Base-by-base conservation (phyloP, 2,797 vertebrate species). In the Buceros bicornis region DNA sequence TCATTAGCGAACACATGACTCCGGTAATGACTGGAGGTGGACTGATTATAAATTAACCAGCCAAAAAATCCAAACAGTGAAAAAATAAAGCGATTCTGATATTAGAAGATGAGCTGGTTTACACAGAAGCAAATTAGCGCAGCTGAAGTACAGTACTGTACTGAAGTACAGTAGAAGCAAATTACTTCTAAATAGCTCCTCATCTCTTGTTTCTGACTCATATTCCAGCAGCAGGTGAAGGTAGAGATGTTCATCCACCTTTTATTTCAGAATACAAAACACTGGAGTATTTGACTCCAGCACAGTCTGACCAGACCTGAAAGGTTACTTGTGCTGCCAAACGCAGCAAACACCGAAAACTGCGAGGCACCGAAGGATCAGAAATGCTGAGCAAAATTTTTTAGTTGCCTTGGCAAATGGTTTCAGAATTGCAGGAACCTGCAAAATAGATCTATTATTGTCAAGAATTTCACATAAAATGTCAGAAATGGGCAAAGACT, bases 131-230 rank as follows among this genome's bases (percentile, higher is more conserved):
- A 82, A 82, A 91, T 86, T 60, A 90, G 18, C 51, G 54, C 18
- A 58, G 72, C 47, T 74, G 45, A 86, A 81, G n/a, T 71, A 70
- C 92, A 85, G 54, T 17, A 87, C 33, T 33, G 33, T 33, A 33
- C 47, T 74, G 45, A 86, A 81, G n/a, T 71, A 70, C 92, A 85
- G 54, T 17, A 87, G 70, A 89, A 88, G 56, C 3, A 76, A 90
- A 89, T 90, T 54, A 84, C 76, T 93, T 82, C 60, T 79, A 93
- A 84, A 72, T 13, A 74, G 76, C 13, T 77, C 89, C 25, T 78
- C 10, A 42, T 93, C 31, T 50, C 62, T 57, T 93, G 13, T 67
- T 89, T 95, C 47, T 93, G 70, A 88, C 47, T 96, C 53, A 48
- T 56, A 61, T 53, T 78, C 56, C 42, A n/a, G 67, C 33, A 90